These are phyloP conservation scores for Ophioninae sp. DNA, from an alignment of 2,888 invertebrate species.

Conservation along the genomic window DNA sequence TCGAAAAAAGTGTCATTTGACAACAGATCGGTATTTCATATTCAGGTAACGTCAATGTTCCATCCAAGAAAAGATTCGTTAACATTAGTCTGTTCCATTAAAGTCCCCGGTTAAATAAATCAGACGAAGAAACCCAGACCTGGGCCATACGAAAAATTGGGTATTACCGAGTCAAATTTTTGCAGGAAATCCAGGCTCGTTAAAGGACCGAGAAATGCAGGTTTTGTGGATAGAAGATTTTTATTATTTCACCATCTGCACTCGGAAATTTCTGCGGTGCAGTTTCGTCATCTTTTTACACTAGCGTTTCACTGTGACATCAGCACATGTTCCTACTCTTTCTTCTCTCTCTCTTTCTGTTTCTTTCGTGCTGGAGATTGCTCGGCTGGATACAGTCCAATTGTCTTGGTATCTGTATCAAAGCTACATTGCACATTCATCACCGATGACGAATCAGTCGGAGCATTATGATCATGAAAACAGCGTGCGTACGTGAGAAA, in stretches of 20 bases:
- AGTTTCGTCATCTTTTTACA: neutral
- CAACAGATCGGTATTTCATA: too few relatives aligned
- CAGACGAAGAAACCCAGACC: too few relatives aligned
- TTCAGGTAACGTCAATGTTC: too few relatives aligned
- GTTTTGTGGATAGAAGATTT: slow-evolving; percentile 2
- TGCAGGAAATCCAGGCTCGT: too few relatives aligned
- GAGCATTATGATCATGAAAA: slow-evolving; percentile 24
- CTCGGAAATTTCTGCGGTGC: slow-evolving; percentile 14
- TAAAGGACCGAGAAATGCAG: slow-evolving; percentile 2
- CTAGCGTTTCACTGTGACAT: neutral
- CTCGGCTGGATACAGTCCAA: neutral
- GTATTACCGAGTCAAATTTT: too few relatives aligned
- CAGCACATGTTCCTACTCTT: neutral
- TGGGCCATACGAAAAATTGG: too few relatives aligned
- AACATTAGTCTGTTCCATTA: too few relatives aligned
- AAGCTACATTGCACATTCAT: slow-evolving; percentile 12
- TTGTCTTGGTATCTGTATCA: neutral
- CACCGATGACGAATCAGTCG: slow-evolving; percentile 15
- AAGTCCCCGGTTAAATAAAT: too few relatives aligned
- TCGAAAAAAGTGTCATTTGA: too few relatives aligned
- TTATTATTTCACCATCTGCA: slow-evolving; percentile 16
- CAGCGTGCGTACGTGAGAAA: neutral
- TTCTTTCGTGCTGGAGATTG: neutral
- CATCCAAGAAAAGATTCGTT: too few relatives aligned
- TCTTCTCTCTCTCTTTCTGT: neutral